phyloP scores from a whole-genome alignment of 1,140 invertebrate genomes.

The Drosophila pruinosa region DNA sequence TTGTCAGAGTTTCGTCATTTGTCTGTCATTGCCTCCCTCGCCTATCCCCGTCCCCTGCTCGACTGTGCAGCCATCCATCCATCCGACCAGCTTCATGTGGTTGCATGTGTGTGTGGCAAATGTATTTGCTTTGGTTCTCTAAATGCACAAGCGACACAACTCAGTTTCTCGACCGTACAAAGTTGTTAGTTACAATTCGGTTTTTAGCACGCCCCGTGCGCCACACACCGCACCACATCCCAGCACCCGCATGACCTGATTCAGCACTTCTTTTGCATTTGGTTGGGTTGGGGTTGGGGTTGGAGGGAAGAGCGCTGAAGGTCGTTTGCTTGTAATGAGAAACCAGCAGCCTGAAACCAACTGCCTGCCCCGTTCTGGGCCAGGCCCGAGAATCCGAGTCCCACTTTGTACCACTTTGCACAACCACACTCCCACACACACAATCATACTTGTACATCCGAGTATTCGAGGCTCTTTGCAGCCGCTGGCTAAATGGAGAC shows the following conservation, averaged over 20 bases:
- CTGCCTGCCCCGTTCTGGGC: constrained; percentile 5
- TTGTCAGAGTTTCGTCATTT: constrained; percentile 10
- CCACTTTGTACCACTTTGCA: constrained; percentile 76
- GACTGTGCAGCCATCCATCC: neutral
- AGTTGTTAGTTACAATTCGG: constrained; percentile 63
- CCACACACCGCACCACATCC: neutral
- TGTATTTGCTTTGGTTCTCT: constrained; percentile 32
- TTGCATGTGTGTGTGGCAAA: constrained; percentile 19
- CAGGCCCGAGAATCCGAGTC: constrained; percentile 21
- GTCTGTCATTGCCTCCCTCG: no score
- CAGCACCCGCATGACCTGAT: constrained; percentile 42
- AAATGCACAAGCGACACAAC: constrained; percentile 31
- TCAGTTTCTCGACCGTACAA: constrained; percentile 46
- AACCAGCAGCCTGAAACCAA: constrained; percentile 31
- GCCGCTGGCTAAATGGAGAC: constrained; percentile 61
- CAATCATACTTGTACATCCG: constrained; percentile 7
- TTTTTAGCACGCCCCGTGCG: constrained; percentile 23
- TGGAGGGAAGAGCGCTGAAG: constrained; percentile 6
- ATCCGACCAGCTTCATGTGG: constrained; percentile 24
- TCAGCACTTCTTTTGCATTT: constrained; percentile 37
- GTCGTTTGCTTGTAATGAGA: constrained; percentile 49
- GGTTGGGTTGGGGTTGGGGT: neutral
- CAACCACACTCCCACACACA: constrained; percentile 49
- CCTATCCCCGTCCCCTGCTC: neutral
- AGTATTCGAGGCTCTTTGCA: constrained; percentile 7